phyloP scores from a whole-genome alignment of 2,888 invertebrate genomes.

The Aspidiotus rigidus region DNA sequence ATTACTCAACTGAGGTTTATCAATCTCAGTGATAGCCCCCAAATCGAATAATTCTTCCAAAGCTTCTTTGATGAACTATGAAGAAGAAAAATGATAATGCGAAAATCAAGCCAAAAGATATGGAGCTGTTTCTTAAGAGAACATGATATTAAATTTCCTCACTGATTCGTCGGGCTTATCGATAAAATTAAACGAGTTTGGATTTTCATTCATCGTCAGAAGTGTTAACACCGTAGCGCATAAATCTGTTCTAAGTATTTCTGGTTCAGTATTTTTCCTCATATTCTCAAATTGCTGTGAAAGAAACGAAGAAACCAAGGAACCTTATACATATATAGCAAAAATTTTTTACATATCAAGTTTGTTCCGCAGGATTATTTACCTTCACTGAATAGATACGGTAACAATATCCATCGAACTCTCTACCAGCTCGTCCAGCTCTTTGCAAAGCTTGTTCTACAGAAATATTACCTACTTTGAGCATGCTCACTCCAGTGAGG shows the following conservation, averaged over 20 bases:
- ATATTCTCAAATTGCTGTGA: conserved; percentile 59
- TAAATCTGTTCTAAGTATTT: conserved; percentile 69
- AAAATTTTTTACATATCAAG: background rate
- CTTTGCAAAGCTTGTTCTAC: conserved; percentile 91
- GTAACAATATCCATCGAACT: conserved; percentile 75
- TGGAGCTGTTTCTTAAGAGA: background rate
- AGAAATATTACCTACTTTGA: conserved; percentile 72
- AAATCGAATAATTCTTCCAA: conserved; percentile 43
- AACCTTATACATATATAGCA: background rate
- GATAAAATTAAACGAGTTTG: conserved; percentile 77
- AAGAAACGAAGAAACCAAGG: background rate
- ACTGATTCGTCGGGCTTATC: conserved; percentile 71
- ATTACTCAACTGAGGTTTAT: conserved; percentile 53
- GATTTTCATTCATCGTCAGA: conserved; percentile 72
- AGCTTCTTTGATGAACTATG: conserved; percentile 7
- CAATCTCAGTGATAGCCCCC: conserved; percentile 55
- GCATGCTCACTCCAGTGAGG: conserved; percentile 68
- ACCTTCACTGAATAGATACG: conserved; percentile 65
- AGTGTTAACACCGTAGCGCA: conserved; percentile 70
- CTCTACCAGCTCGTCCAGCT: conserved; percentile 83
- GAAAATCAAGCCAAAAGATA: background rate
- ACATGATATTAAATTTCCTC: background rate
- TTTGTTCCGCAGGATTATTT: conserved; percentile 10
- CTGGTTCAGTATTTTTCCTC: conserved; percentile 66
- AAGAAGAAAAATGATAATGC: background rate